Evolutionary conservation across 1,140 invertebrate species (phyloP).

Genomic region (Neodiprion fabricii): DNA sequence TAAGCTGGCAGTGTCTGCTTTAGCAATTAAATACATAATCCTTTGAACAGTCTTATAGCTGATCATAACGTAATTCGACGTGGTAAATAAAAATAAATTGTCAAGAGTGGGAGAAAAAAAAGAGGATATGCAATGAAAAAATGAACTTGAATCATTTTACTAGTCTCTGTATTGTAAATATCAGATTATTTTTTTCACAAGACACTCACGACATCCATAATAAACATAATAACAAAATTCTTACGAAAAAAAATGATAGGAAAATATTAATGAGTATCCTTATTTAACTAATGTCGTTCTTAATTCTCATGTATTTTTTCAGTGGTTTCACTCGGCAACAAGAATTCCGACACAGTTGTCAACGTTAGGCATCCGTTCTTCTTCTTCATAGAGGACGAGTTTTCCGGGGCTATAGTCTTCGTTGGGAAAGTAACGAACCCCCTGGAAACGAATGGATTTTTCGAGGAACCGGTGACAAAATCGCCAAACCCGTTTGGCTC

Average conservation of each 20-base stretch:
- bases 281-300: constrained; percentile 16
- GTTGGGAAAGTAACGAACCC: constrained; percentile 75
- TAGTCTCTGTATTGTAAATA: too few species aligned
- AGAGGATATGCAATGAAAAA: not conserved
- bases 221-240: too few species aligned
- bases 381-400: constrained; percentile 81
- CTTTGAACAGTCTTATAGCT: not conserved
- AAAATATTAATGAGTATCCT: constrained; percentile 10
- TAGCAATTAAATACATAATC: constrained; percentile 1
- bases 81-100: constrained; percentile 11
- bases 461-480: not conserved
- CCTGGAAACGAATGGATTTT: constrained; percentile 31
- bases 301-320: constrained; percentile 37
- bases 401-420: constrained; percentile 73
- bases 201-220: too few species aligned
- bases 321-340: constrained; percentile 75
- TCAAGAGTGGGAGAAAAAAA: constrained; percentile 1
- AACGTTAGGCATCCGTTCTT: constrained; percentile 77
- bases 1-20: not conserved
- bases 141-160: too few species aligned
- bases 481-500: constrained; percentile 12
- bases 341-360: constrained; percentile 72
- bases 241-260: not conserved
- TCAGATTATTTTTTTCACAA: too few species aligned
- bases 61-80: not conserved